A percentile compares a stretch with the other conserved stretches of the same genome.
Conservation (phyloP, 2,113 vertebrate genomes). For the Coptodon rendalli region DNA sequence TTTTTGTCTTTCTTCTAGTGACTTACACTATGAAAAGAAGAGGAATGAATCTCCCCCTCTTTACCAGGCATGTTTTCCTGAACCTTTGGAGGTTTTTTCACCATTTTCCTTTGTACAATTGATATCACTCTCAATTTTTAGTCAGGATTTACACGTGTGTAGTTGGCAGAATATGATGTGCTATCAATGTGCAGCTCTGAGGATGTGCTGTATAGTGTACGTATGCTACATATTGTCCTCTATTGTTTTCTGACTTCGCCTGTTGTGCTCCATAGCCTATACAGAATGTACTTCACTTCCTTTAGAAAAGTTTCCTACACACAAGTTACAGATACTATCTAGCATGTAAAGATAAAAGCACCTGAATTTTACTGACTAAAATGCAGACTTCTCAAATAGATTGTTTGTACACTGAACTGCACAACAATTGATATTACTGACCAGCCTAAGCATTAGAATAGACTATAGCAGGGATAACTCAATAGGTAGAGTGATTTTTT, state of each 20-base stretch:
- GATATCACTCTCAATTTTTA: background rate
- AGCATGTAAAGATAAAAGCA: background rate
- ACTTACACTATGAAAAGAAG: no score
- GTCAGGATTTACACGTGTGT: background rate
- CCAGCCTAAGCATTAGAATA: background rate
- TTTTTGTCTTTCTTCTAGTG: background rate
- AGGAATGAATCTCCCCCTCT: no score
- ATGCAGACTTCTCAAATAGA: background rate
- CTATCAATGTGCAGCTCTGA: background rate
- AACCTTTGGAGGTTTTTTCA: background rate
- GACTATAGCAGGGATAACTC: no score
- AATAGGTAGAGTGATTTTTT: no score
- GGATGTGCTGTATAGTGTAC: background rate
- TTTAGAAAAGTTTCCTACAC: background rate
- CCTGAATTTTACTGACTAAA: background rate
- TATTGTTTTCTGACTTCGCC: background rate
- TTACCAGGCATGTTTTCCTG: background rate
- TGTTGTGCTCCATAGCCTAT: background rate
- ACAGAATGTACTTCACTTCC: background rate
- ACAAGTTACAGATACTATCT: background rate
- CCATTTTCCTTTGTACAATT: background rate
- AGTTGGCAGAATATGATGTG: background rate
- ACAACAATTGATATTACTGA: background rate
- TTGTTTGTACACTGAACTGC: background rate
- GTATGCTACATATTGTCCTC: background rate